A percentile compares a stretch with the other conserved stretches of the same genome.
phyloP scores from a whole-genome alignment of 2,888 invertebrate species.

The Melieria omissa region DNA sequence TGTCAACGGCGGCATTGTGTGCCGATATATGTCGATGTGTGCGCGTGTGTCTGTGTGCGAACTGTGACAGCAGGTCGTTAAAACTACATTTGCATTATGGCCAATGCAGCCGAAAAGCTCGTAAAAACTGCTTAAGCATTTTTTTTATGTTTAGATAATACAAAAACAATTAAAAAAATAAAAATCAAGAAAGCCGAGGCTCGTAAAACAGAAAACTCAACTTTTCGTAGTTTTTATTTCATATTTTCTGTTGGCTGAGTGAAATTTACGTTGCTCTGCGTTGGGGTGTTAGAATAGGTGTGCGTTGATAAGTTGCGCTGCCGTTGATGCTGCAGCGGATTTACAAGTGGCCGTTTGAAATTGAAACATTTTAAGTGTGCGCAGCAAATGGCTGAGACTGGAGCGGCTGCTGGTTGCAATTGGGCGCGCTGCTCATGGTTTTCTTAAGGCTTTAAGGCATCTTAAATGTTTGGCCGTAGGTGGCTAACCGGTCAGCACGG shows the following conservation, averaged over 20 bases:
- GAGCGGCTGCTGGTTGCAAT: too few species aligned
- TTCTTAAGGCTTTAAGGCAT: too few species aligned
- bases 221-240: neutral
- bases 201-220: neutral
- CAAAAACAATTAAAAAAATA: too few species aligned
- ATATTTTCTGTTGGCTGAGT: neutral
- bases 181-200: too few species aligned
- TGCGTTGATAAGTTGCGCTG: neutral
- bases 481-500: too few species aligned
- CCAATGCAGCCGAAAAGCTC: constrained; percentile 11
- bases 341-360: too few species aligned
- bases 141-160: neutral
- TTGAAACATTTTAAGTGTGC: too few species aligned
- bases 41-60: neutral
- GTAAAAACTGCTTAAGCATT: neutral
- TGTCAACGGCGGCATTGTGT: neutral
- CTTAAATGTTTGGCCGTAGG: too few species aligned
- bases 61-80: constrained; percentile 14
- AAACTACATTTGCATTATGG: constrained; percentile 32
- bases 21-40: neutral
- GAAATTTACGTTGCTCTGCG: neutral
- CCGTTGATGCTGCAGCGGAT: too few species aligned
- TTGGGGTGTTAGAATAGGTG: neutral
- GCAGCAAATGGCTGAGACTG: too few species aligned
- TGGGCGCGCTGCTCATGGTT: too few species aligned